Percentiles rank a stretch among this genome's conserved stretches.
Evolutionary conservation across 2,113 vertebrate species (phyloP).

Genomic region (Gasterosteus aculeatus): DNA sequence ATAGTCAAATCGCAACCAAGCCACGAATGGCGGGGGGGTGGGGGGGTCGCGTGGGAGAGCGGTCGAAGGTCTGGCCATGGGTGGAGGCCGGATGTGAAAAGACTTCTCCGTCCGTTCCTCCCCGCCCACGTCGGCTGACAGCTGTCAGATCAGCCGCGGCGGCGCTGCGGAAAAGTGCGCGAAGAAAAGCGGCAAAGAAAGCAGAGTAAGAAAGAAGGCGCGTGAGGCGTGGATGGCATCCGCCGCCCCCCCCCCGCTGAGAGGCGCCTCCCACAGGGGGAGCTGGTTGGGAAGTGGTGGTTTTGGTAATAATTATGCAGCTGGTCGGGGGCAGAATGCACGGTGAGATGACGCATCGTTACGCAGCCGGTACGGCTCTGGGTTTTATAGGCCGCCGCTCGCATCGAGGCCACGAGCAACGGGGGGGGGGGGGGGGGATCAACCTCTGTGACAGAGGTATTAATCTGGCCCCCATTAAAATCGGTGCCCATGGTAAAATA

Average conservation of each 20-base stretch:
- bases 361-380: slow-evolving; percentile 72
- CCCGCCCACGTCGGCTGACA: slow-evolving; percentile 59
- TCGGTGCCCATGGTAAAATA: slow-evolving; percentile 70
- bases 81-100: slow-evolving; percentile 58
- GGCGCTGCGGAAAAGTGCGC: slow-evolving; percentile 19
- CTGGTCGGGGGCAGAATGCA: slow-evolving; percentile 67
- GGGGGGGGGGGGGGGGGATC: slow-evolving; percentile 42
- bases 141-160: slow-evolving; percentile 67
- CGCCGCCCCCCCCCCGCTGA: slow-evolving; percentile 38
- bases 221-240: slow-evolving; percentile 44
- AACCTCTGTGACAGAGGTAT: slow-evolving; percentile 67
- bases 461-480: slow-evolving; percentile 78
- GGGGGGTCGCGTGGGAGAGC: slow-evolving; percentile 25
- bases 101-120: slow-evolving; percentile 69
- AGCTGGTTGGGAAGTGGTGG: slow-evolving; percentile 63
- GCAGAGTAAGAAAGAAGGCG: slow-evolving; percentile 30
- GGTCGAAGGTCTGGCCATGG: slow-evolving; percentile 53
- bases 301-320: slow-evolving; percentile 71
- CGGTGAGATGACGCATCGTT: slow-evolving; percentile 60
- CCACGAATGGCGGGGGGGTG: neutral
- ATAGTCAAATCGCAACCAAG: slow-evolving; percentile 1
- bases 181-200: slow-evolving; percentile 45
- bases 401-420: slow-evolving; percentile 56
- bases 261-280: slow-evolving; percentile 53
- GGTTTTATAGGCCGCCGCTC: slow-evolving; percentile 65